Base-by-base conservation (phyloP, 2,888 invertebrate species). In the Phyllotreta cruciferae region DNA sequence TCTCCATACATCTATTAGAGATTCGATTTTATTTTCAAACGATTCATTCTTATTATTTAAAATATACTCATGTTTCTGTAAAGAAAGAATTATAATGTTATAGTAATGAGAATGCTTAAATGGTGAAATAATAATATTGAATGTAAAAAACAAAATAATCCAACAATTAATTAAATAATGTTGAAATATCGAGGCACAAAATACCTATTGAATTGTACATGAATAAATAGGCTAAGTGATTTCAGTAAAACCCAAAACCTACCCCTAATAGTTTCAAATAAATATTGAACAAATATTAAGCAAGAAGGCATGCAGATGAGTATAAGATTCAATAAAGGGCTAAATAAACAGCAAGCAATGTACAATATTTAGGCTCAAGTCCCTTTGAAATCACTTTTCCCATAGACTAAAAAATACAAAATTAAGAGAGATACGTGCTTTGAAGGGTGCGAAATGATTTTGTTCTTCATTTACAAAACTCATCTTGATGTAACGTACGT, bases 361-460 rank as follows among this genome's bases (percentile, higher is more conserved):
- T 55, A 55, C n/a, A n/a, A n/a, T n/a, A n/a, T n/a, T n/a, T 60
- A 54, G 66, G 62, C 57, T 62, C 63, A 52, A 57, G 60, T 67
- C 60, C 64, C 47, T 68, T 74, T 74, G 75, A 76, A 76, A 76
- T 75, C 77, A 77, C 76, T 74, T 73, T 74, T 61, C 69, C 70
- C 63, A 60, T 65, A 66, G 72, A 70, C 69, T 71, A 73, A 72
- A 68, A 73, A 72, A 70, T 74, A 74, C 66, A 69, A 69, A 71
- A 58, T 50, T 70, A 70, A 72, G 70, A 75, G 74, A 73, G 75
- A 77, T 79, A 79, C 78, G 78, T 79, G 78, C 79, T 77, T 75
- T 77, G 73, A 78, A 78, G 69, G 75, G 75, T 71, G 72, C 65
- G 71, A 75, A 77, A 72, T 72, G 71, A 67, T 65, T 66, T 68